These are phyloP conservation scores for Harpagus bidentatus DNA, from an alignment of 2,113 vertebrate species.

Conservation along the genomic window DNA sequence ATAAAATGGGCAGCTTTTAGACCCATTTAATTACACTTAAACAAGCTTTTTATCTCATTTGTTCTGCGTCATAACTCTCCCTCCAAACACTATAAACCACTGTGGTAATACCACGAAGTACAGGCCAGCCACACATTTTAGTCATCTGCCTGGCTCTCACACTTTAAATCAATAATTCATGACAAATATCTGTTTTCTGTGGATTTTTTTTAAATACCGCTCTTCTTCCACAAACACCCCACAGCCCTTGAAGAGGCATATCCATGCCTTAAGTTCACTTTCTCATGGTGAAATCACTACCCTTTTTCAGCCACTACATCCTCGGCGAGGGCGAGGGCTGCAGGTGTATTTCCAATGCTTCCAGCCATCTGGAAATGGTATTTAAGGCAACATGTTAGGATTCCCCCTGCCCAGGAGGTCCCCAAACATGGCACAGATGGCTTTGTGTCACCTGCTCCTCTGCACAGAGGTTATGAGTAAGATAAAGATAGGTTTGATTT, in stretches of 20 bases:
- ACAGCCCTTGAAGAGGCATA: not conserved
- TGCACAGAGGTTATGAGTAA: not conserved
- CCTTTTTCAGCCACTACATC: not conserved
- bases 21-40: conserved; percentile 30
- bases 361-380: not conserved
- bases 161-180: not conserved
- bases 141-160: not conserved
- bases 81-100: conserved; percentile 15
- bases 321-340: not conserved
- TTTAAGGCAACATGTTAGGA: not conserved
- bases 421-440: not conserved
- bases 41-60: conserved; percentile 54
- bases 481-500: not conserved
- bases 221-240: not conserved
- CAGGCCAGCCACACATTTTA: not conserved
- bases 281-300: not conserved
- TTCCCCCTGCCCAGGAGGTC: not conserved
- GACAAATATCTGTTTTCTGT: not conserved
- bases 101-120: not conserved
- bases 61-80: conserved; percentile 47
- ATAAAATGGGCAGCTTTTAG: conserved; percentile 45
- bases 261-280: not conserved
- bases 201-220: not conserved
- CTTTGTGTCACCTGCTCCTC: not conserved
- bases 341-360: not conserved